These are phyloP conservation scores for Laothoe populi DNA, from an alignment of 2,888 invertebrate species.

Conservation along the genomic window DNA sequence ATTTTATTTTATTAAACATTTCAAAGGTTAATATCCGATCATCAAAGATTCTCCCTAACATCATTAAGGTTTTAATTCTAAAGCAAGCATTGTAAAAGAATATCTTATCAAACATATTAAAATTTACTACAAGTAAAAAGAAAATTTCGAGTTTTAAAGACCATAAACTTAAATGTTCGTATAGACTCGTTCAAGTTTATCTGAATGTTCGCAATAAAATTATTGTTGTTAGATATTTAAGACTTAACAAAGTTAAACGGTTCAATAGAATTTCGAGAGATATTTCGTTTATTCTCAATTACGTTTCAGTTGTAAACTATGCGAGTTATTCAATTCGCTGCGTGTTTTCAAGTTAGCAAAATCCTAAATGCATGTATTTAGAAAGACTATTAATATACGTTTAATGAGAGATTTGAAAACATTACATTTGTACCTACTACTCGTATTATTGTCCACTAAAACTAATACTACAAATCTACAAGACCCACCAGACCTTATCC, in stretches of 20 bases:
- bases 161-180: slow-evolving; percentile 25
- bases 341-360: neutral
- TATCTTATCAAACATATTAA: slow-evolving; percentile 28
- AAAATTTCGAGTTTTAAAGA: slow-evolving; percentile 28
- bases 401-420: no score
- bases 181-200: slow-evolving; percentile 26
- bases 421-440: no score
- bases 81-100: slow-evolving; percentile 7
- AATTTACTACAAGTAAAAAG: slow-evolving; percentile 27
- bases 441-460: no score
- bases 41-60: neutral
- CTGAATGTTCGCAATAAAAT: slow-evolving; percentile 26
- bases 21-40: slow-evolving; percentile 8
- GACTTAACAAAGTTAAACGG: neutral
- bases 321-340: neutral
- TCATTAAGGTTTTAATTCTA: slow-evolving; percentile 1
- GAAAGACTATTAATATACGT: no score
- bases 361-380: neutral
- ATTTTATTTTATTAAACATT: neutral
- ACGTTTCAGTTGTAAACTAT: neutral
- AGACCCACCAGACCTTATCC: no score
- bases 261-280: neutral
- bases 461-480: no score
- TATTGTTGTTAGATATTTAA: slow-evolving; percentile 14
- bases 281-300: slow-evolving; percentile 2